Base-by-base conservation (phyloP, 2,888 invertebrate genomes). In the Sturmia bella region DNA sequence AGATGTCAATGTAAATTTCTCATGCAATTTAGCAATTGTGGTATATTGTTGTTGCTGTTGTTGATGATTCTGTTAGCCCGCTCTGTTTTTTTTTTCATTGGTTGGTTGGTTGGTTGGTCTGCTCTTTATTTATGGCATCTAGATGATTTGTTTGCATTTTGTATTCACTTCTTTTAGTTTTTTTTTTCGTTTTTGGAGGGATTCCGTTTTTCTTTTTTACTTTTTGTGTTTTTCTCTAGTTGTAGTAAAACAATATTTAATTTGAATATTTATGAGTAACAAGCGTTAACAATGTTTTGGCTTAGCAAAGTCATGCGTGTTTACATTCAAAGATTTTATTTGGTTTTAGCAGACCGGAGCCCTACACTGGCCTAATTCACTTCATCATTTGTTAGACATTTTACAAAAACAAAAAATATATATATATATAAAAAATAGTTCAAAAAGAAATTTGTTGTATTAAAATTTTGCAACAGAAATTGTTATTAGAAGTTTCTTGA, bases 101-200 rank as follows among this genome's bases (percentile, higher is more conserved):
- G 45, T 45, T 45, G 17, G n/a, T 50, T 1, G 19, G 54, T 43
- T 52, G 57, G 64, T 41, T 82, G 41, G 57, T 61, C 70, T 82
- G 74, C 78, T 72, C 76, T 82, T 84, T 84, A 83, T 84, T 84
- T 84, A 84, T 84, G 84, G 83, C 83, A 84, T 84, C 83, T 78
- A 82, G 84, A 83, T 83, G 83, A 84, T 80, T 83, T 82, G 82
- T 82, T 70, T 82, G 82, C 82, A 82, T 82, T 82, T 82, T 79
- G 45, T 79, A 72, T 73, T 73, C 64, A 59, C 59, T 43, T 41
- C 41, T 64, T 74, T 63, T 61, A 52, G 48, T 59, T 78, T 66
- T 50, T 7, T 75, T 66, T 69, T 82, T 66, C n/a, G n/a, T n/a
- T 57, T 32, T 32, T 32, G 17, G 24, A 15, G 17, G 52, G 50